A percentile compares a stretch with the other conserved stretches of the same genome.
phyloP scores from a whole-genome alignment of 2,888 invertebrate genomes.

The Leucophenga maculata region DNA sequence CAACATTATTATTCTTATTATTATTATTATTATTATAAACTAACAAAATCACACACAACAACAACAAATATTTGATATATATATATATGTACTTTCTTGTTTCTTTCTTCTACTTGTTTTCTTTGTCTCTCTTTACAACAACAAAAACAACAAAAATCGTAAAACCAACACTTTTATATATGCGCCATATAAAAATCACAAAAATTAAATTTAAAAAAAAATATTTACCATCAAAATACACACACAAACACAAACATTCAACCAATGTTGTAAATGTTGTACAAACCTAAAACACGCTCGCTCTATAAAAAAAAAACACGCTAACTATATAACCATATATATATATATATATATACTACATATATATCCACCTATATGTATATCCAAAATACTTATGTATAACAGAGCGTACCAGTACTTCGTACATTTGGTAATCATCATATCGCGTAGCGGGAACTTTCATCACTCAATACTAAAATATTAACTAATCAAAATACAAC shows the following conservation, averaged over 20 bases:
- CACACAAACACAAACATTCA: conserved; percentile 21
- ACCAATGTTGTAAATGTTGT: conserved; percentile 4
- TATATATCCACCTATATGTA: background rate
- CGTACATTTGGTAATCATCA: conserved; percentile 73
- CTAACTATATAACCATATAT: background rate
- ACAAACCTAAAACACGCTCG: background rate
- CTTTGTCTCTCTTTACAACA: conserved; percentile 63
- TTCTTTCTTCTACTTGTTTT: conserved; percentile 46
- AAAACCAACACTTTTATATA: conserved; percentile 53
- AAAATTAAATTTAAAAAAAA: conserved; percentile 39
- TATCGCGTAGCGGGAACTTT: conserved; percentile 73
- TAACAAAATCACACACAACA: conserved; percentile 43
- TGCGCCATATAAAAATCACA: background rate
- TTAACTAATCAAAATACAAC: conserved; percentile 17
- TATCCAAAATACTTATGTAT: background rate
- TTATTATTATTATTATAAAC: background rate
- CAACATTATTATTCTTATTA: no score
- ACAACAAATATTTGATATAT: conserved; percentile 65
- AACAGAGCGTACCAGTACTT: conserved; percentile 72
- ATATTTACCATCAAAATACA: conserved; percentile 26
- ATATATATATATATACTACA: background rate
- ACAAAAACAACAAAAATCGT: conserved; percentile 34
- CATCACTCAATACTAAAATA: conserved; percentile 44
- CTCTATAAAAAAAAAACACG: background rate
- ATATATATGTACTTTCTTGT: conserved; percentile 65